A percentile compares a stretch with the other conserved stretches of the same genome.
Conservation (phyloP, 2,888 invertebrate species). For the Cremastinae sp. region DNA sequence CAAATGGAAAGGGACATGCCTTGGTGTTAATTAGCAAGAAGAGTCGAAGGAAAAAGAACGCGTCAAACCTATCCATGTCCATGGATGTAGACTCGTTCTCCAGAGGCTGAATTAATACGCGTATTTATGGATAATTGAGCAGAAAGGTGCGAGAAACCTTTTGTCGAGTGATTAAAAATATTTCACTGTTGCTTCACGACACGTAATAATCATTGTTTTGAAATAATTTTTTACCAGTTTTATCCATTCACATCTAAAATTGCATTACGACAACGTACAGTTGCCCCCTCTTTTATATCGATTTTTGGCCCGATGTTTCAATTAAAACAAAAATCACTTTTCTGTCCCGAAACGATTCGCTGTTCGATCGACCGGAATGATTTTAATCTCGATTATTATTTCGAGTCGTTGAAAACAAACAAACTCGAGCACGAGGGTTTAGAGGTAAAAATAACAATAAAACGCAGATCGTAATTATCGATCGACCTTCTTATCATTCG, state of each 20-base stretch:
- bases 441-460: neutral
- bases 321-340: too few species aligned
- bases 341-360: neutral
- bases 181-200: neutral
- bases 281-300: neutral
- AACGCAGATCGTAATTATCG: conserved; percentile 28
- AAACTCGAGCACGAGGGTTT: neutral
- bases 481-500: conserved; percentile 36
- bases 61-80: too few species aligned
- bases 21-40: conserved; percentile 10
- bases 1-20: neutral
- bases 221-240: conserved; percentile 2
- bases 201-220: neutral
- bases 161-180: neutral
- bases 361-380: conserved; percentile 13
- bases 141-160: neutral
- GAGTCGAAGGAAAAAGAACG: neutral
- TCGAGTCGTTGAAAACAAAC: neutral
- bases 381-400: neutral
- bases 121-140: neutral
- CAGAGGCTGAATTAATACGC: neutral
- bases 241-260: too few species aligned
- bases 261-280: too few species aligned
- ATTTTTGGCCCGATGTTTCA: neutral
- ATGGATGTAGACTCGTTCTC: too few species aligned